A percentile compares a stretch with the other conserved stretches of the same genome.
Evolutionary conservation across 2,888 invertebrate species (phyloP).

Genomic region (Metellina segmentata): DNA sequence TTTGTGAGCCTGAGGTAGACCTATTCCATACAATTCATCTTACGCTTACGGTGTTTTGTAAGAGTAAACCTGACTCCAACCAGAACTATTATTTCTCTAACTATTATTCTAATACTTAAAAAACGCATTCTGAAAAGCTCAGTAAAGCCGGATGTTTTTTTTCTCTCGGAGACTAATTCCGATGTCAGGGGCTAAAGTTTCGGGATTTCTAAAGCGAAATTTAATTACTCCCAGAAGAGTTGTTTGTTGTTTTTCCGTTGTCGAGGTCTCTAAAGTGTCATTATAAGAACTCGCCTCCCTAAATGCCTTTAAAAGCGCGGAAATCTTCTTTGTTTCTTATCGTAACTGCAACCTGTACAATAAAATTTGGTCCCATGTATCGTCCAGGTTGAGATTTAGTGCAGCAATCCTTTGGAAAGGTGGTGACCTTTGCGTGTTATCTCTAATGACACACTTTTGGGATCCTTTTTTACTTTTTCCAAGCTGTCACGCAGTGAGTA

Average conservation of each 20-base stretch:
- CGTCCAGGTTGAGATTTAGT: neutral
- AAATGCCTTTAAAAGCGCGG: neutral
- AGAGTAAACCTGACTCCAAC: no score
- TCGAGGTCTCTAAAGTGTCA: neutral
- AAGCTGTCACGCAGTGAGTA: neutral
- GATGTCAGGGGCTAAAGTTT: neutral
- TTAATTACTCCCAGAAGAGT: neutral
- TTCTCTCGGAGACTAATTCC: neutral
- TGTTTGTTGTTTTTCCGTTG: neutral
- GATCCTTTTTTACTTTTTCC: neutral
- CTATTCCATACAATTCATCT: no score
- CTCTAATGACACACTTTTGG: neutral
- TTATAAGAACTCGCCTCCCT: neutral
- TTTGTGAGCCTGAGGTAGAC: no score
- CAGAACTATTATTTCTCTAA: no score
- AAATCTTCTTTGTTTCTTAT: neutral
- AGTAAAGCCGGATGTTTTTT: no score
- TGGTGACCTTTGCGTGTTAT: slow-evolving; percentile 2
- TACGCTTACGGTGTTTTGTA: no score
- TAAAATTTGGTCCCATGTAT: neutral
- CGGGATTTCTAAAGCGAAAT: neutral
- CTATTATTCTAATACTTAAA: no score
- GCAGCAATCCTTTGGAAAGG: neutral
- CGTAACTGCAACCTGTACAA: neutral
- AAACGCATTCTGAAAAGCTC: no score